Base-by-base conservation (phyloP, 2,797 vertebrate species). In the Siniperca obscura region DNA sequence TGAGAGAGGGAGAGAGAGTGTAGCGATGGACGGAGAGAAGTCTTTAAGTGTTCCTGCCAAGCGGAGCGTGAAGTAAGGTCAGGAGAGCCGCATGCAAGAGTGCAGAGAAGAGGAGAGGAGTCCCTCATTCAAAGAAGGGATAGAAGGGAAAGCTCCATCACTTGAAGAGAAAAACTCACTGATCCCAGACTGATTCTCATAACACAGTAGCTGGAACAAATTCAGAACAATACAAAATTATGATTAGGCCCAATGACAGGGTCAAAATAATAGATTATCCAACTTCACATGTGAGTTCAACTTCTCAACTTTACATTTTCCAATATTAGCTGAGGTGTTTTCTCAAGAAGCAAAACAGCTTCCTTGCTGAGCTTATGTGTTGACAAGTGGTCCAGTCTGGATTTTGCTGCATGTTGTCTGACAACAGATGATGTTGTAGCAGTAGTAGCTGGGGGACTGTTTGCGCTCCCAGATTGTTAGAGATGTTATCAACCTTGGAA, bases 31-130 rank as follows among this genome's bases (percentile, higher is more conserved):
- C 71, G 79, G 84, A 80, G 83, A 62, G 62, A 86, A 84, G 84
- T 82, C 84, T 88, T 83, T 83, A 85, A 92, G 87, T 88, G 90
- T 75, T 91, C 78, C 76, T 88, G 87, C 80, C 90, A 87, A 88
- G 88, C 55, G 10, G 76, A 84, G 89, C 82, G 44, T 93, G 90
- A 92, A 91, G 88, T 81, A 84, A 93, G 91, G 92, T 92, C 86
- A 87, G 84, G 42, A 82, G 73, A 78, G 84, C 70, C 5, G 56
- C 65, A 70, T 72, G 71, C 57, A 38, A 74, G 81, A 82, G 78
- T 19, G 38, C 66, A 71, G 70, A 67, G 77, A 75, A 66, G 44
- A 56, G 61, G 56, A 75, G 78, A 87, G 74, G 76, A 86, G 68
- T 76, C 56, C 68, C 52, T 83, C 34, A 50, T 70, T 70, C 44